Base-by-base conservation (phyloP, 2,888 invertebrate genomes). In the Drosophila lutescens region DNA sequence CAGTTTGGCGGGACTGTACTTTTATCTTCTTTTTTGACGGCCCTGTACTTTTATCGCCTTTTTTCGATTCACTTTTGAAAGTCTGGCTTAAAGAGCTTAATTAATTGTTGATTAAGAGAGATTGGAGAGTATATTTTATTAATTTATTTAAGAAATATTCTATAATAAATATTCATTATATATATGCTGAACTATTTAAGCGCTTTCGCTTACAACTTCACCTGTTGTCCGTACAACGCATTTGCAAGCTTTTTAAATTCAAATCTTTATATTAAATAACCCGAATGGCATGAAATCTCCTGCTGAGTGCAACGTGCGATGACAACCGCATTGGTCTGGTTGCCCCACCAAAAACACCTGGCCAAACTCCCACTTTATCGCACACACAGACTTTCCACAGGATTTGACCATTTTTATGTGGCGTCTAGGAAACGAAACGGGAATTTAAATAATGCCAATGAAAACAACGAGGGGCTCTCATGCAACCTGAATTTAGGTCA, bases 1-100 rank as follows among this genome's bases (percentile, higher is more conserved):
- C 26, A 55, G 44, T 44, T 67, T 41, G 65, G 20, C 20, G 34
- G 15, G 32, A 53, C 62, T 63, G 41, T 50, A 60, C 63, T 8
- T 51, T 51, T 38, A 34, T 44, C 5, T 36, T 49, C 10, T 4
- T 8, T 12, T 12, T 38, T 20, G 4, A n/a, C 12, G 20, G 38
- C 0, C 26, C 46, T 30, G 15, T 26, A 15, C 26, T 47, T 47
- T 47, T 26, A 4, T 26, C 30, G 7, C 30, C 30, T 30, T 30
- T 30, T 30, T 30, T 8, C 30, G 1, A 30, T 30, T 30, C 8
- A 30, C 30, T 30, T 30, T 30, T 1, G 8, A 30, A 30, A 30
- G 30, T 7, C 8, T 30, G 2, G 8, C 1, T 30, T 30, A 30
- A 30, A 30, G 30, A 30, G 8, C 2, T 30, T 30, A 8, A 30